Conservation (phyloP, 2,113 vertebrate species). For the Menura novaehollandiae region DNA sequence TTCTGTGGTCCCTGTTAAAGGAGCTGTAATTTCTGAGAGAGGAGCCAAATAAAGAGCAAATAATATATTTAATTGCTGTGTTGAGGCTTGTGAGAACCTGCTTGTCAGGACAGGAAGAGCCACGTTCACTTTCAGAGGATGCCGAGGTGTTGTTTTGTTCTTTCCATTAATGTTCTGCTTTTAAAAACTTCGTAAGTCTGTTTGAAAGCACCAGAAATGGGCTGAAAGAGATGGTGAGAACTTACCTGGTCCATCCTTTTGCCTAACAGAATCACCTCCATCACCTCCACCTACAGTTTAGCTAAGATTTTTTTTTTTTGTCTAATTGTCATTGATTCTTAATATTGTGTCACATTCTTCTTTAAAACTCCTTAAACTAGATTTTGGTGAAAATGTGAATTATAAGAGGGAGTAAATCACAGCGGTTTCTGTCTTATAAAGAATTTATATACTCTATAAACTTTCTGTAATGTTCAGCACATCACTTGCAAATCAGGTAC, state of each 20-base stretch:
- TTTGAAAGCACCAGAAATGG: background rate
- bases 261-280: fast-evolving
- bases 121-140: background rate
- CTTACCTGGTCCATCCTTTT: background rate
- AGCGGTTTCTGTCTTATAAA: background rate
- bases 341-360: background rate
- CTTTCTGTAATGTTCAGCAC: background rate
- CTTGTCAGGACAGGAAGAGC: background rate
- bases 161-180: background rate
- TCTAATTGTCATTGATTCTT: background rate
- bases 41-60: background rate
- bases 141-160: background rate
- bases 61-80: background rate
- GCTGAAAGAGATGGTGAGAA: background rate
- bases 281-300: background rate
- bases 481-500: background rate
- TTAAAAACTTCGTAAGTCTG: background rate
- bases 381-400: background rate
- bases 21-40: background rate
- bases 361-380: background rate
- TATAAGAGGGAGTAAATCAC: background rate
- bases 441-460: background rate
- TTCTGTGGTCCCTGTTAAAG: background rate
- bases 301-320: background rate
- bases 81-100: background rate